A percentile compares a stretch with the other conserved stretches of the same genome.
phyloP scores from a whole-genome alignment of 2,797 vertebrate genomes.

The Gallinago solitaria region DNA sequence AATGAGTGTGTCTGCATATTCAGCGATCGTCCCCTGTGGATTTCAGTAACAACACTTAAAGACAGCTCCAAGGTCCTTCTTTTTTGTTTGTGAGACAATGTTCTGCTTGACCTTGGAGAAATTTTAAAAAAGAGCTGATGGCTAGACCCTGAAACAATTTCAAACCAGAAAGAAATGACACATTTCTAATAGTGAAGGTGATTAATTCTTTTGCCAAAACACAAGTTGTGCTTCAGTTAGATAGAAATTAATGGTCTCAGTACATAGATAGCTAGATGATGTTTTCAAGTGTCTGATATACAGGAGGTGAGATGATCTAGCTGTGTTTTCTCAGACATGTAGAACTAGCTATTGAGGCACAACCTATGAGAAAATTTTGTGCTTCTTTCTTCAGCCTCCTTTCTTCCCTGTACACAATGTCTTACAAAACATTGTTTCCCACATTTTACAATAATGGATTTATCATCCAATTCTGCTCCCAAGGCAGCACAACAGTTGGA shows the following conservation, averaged over 20 bases:
- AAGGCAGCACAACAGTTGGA: not conserved
- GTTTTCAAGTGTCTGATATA: not conserved
- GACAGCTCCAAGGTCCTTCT: not conserved
- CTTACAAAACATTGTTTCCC: not conserved
- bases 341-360: not conserved
- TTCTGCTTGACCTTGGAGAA: not conserved
- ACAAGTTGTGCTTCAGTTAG: not conserved
- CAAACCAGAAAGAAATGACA: not conserved
- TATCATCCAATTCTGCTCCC: not conserved
- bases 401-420: not conserved
- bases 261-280: not conserved
- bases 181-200: not conserved
- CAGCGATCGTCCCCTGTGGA: not conserved
- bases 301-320: not conserved
- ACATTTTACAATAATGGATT: not conserved
- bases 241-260: not conserved
- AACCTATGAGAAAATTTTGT: not conserved
- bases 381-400: not conserved
- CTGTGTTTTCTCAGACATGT: not conserved
- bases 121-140: not conserved
- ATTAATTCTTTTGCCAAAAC: not conserved
- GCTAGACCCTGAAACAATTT: not conserved
- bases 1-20: not conserved
- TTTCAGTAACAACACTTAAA: not conserved
- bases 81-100: not conserved